These are phyloP conservation scores for Pollachius pollachius DNA, from an alignment of 2,113 vertebrate species.

Conservation along the genomic window DNA sequence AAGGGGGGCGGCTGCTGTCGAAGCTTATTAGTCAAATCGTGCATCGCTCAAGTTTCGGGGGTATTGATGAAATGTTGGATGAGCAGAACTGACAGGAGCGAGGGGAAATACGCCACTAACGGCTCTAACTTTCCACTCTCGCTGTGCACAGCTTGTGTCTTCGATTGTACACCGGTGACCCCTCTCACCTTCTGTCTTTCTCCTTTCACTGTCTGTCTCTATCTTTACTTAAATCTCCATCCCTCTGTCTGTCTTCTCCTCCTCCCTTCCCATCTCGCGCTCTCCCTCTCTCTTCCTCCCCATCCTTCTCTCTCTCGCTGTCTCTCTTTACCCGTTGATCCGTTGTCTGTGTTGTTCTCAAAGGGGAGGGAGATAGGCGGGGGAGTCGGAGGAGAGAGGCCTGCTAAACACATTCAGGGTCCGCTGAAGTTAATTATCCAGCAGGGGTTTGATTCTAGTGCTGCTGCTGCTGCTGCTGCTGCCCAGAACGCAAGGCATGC, in stretches of 20 bases:
- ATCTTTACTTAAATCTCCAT: neutral
- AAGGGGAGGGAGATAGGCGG: neutral
- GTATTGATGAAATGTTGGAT: too few species aligned
- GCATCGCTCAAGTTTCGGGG: too few species aligned
- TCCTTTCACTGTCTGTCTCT: neutral
- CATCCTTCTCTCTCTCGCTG: neutral
- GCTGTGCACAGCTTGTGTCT: too few species aligned
- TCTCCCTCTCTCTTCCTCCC: neutral
- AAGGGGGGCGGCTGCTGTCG: neutral
- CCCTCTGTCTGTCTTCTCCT: neutral
- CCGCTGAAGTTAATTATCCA: constrained; percentile 53
- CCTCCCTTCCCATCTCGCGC: neutral
- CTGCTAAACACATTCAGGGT: constrained; percentile 65
- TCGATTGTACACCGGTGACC: neutral
- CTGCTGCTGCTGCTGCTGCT: constrained; percentile 47
- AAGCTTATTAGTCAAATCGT: too few species aligned
- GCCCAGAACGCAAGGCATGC: constrained; percentile 59
- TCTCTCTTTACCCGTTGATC: constrained; percentile 32
- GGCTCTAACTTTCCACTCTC: too few species aligned
- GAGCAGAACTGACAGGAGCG: too few species aligned
- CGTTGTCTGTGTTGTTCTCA: constrained; percentile 55
- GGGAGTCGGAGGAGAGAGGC: constrained; percentile 17
- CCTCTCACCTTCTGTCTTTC: constrained; percentile 21
- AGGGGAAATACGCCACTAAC: too few species aligned
- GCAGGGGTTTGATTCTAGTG: constrained; percentile 9